These are phyloP conservation scores for Misgurnus anguillicaudatus DNA, from an alignment of 2,113 vertebrate genomes.

Conservation along the genomic window DNA sequence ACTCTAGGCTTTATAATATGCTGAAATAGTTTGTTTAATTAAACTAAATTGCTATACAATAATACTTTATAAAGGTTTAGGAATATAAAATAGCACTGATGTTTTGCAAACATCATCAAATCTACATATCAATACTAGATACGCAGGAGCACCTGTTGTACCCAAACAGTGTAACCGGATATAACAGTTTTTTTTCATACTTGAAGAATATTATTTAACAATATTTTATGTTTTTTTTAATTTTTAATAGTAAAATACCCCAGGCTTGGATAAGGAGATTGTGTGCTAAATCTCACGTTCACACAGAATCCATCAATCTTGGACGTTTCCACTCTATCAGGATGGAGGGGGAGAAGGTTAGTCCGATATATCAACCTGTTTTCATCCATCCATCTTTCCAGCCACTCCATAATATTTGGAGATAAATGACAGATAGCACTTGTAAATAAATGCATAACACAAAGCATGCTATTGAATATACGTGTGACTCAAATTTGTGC, in stretches of 20 bases:
- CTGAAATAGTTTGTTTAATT: background rate
- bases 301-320: conserved; percentile 23
- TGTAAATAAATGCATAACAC: background rate
- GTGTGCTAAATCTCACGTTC: conserved; percentile 42
- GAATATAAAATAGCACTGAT: background rate
- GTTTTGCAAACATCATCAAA: background rate
- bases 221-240: background rate
- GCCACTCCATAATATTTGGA: too few relatives aligned
- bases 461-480: background rate
- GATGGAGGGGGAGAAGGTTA: conserved; percentile 69
- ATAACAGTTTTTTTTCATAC: background rate
- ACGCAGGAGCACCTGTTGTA: conserved; percentile 37
- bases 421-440: too few relatives aligned
- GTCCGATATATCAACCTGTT: conserved; percentile 29
- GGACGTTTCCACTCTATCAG: conserved; percentile 42
- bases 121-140: background rate
- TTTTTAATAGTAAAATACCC: background rate
- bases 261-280: background rate
- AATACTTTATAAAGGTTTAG: background rate
- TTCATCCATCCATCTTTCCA: background rate
- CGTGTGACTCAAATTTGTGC: too few relatives aligned
- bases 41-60: background rate
- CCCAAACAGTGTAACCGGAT: background rate
- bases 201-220: background rate
- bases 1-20: background rate